A percentile compares a stretch with the other conserved stretches of the same genome.
Evolutionary conservation across 2,113 vertebrate genomes (phyloP).

Genomic region (Stigmatopora argus): DNA sequence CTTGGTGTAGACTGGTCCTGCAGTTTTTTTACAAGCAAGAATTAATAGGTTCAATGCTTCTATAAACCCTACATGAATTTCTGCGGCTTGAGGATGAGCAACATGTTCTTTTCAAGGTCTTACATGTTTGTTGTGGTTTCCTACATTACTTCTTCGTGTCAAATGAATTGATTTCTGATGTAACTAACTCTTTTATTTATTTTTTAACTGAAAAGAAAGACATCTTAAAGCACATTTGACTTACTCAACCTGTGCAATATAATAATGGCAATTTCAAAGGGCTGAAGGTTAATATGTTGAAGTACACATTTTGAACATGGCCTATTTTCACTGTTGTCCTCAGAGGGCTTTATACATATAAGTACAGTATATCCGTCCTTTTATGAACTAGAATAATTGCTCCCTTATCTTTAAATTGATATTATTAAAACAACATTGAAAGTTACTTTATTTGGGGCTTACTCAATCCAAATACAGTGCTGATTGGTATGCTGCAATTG

Average conservation of each 20-base stretch:
- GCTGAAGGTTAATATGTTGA: slow-evolving; percentile 9
- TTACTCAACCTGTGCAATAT: neutral
- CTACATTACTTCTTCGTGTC: neutral
- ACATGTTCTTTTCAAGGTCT: neutral
- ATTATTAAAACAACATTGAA: neutral
- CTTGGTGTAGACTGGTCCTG: slow-evolving; percentile 16
- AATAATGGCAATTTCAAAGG: neutral
- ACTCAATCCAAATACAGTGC: neutral
- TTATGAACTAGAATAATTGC: neutral
- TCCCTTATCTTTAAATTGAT: neutral
- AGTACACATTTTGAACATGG: neutral
- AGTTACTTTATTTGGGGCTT: neutral
- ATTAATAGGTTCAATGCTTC: neutral
- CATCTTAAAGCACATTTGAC: neutral
- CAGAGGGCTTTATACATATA: neutral
- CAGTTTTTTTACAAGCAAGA: neutral
- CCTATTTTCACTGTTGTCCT: neutral
- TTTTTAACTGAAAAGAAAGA: too few relatives aligned
- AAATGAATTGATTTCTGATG: neutral
- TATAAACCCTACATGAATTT: neutral
- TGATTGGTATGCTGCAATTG: neutral
- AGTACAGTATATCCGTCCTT: neutral
- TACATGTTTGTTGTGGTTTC: neutral
- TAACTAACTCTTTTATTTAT: neutral
- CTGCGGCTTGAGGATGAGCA: too few relatives aligned